Evolutionary conservation across 2,888 invertebrate genomes (phyloP).

Genomic region (Falcaria lacertinaria): DNA sequence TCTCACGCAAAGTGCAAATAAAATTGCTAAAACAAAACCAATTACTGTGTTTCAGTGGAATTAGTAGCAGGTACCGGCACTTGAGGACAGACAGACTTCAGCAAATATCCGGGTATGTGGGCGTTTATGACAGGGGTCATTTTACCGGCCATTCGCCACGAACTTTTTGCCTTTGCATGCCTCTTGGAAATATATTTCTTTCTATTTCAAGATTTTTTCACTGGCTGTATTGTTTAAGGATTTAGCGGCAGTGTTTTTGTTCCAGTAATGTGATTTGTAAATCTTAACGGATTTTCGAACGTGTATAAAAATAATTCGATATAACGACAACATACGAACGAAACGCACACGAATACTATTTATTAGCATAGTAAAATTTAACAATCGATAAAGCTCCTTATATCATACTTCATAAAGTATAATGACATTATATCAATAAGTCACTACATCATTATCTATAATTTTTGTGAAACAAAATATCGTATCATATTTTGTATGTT

Average conservation of each 20-base stretch:
- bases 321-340: no score
- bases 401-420: no score
- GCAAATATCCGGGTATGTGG: conserved; percentile 24
- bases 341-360: no score
- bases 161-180: conserved; percentile 22
- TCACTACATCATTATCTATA: conserved; percentile 17
- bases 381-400: no score
- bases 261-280: no score
- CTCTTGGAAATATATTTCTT: conserved; percentile 14
- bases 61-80: conserved; percentile 4
- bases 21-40: background rate
- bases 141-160: conserved; percentile 26
- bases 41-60: conserved; percentile 1
- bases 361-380: no score
- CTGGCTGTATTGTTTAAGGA: conserved; percentile 3
- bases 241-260: background rate
- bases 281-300: no score
- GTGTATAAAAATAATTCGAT: no score
- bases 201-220: conserved; percentile 5
- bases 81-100: conserved; percentile 19
- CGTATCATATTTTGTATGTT: conserved; percentile 6
- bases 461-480: conserved; percentile 8
- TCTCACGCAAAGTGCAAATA: background rate
- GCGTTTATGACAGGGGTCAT: conserved; percentile 24
- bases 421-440: no score